A percentile compares a stretch with the other conserved stretches of the same genome.
phyloP scores from a whole-genome alignment of 2,113 vertebrate species.

The Paradoxurus hermaphroditus region DNA sequence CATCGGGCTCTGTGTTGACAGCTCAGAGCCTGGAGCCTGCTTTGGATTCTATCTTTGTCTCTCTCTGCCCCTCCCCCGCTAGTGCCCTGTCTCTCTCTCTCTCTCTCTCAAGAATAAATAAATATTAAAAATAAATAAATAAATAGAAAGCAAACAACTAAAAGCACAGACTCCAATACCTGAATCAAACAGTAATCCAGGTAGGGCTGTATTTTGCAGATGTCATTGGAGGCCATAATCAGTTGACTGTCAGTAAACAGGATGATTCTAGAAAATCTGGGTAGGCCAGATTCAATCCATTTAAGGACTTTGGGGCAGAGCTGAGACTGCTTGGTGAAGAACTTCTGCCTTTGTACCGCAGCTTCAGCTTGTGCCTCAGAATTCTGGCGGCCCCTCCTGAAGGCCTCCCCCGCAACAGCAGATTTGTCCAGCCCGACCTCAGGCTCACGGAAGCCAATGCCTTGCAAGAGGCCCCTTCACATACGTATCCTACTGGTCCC shows the following conservation, averaged over 20 bases:
- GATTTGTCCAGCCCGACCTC: neutral
- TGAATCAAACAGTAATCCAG: neutral
- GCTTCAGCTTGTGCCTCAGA: neutral
- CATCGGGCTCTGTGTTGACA: no score
- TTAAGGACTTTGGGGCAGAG: neutral
- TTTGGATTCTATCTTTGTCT: no score
- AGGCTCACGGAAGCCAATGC: neutral
- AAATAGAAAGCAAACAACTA: no score
- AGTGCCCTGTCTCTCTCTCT: no score
- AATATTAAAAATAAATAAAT: no score
- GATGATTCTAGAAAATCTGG: neutral
- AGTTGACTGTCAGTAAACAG: neutral
- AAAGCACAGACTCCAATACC: no score
- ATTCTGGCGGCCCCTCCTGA: neutral
- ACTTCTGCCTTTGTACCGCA: neutral
- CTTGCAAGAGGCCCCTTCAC: no score
- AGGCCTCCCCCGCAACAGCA: neutral
- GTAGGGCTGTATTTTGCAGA: neutral
- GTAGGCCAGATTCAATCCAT: neutral
- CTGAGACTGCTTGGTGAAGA: neutral
- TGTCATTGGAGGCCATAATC: neutral
- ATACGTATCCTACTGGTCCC: neutral
- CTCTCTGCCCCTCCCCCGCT: no score
- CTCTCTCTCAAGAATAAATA: no score
- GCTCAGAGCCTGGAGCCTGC: no score